Evolutionary conservation across 2,797 vertebrate species (phyloP), one percentile per base, ranked within the genome.

Genomic region (Malacoraja senta): DNA sequence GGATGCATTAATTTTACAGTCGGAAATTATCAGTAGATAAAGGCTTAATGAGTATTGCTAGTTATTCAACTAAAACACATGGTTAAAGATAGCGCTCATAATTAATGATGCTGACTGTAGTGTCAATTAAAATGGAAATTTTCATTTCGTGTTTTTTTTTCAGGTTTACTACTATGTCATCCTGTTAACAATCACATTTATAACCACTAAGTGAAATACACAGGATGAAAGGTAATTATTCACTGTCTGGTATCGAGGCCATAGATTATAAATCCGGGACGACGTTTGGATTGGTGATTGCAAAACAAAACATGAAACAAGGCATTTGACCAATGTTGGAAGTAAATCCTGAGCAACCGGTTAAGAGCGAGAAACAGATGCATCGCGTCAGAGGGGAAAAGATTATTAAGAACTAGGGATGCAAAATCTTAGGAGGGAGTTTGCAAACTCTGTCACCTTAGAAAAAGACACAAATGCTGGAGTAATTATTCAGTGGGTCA

Each of bases 21-120:
- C 95, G 95, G 95, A 95, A 95, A 95, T 95, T 94, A 95, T 94
- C 94, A 95, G 94, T 94, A 94, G 94, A 95, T 93, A 95, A 95
- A 94, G 94, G 94, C 93, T 94, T 93, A 94, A 81, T 2, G 32
- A 4, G 38, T 77, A 8, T 92, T 94, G 94, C 93, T 94, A 94
- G 94, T 95, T 95, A 94, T 95, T 95, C 94, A 93, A 93, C 94
- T 94, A 95, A 96, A 93, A 94, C 94, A 93, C 1, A 93, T 88
- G 94, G 94, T 79, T 93, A 0, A 71, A 94, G 94, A 93, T 93
- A 53, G 58, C 81, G 84, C 94, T 94, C 93, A 2, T 93, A 95
- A 94, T 93, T 93, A 94, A 95, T 96, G 95, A 93, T 93, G 93
- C 76, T 91, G 93, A 38, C 91, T 91, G 81, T 94, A 94, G 93